phyloP scores from a whole-genome alignment of 2,888 invertebrate species.

The Drosophila maculinotata region DNA sequence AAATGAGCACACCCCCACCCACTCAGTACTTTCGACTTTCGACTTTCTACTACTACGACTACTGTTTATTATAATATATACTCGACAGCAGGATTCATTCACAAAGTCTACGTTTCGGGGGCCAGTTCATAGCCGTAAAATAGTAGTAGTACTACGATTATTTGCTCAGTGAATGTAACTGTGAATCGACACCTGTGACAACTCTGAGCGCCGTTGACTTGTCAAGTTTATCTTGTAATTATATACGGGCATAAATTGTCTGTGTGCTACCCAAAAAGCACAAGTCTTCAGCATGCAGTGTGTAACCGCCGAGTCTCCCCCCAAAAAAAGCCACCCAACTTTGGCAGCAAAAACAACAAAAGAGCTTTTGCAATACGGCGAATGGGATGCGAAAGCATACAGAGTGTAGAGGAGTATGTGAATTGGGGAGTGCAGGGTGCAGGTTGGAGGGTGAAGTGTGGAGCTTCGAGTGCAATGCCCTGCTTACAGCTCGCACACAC shows the following conservation, averaged over 20 bases:
- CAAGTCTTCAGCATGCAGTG: too few relatives aligned
- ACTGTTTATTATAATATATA: slow-evolving; percentile 18
- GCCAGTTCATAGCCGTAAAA: too few relatives aligned
- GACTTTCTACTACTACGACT: slow-evolving; percentile 1
- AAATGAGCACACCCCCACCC: background rate
- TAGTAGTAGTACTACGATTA: slow-evolving; percentile 3
- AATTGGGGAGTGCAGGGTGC: background rate
- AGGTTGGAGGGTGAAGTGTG: slow-evolving; percentile 27
- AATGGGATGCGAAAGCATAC: slow-evolving; percentile 40
- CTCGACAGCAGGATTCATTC: slow-evolving; percentile 30
- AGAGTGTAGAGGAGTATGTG: background rate
- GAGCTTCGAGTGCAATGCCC: slow-evolving; percentile 76
- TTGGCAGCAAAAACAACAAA: slow-evolving; percentile 23
- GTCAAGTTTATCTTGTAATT: slow-evolving; percentile 75
- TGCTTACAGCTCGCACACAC: slow-evolving; percentile 66
- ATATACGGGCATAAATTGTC: slow-evolving; percentile 53
- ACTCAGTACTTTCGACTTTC: background rate
- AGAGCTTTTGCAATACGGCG: slow-evolving; percentile 47
- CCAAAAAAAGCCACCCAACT: slow-evolving; percentile 6
- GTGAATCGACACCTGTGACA: slow-evolving; percentile 53
- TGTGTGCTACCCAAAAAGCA: slow-evolving; percentile 7
- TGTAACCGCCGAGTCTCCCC: too few relatives aligned
- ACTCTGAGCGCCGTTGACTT: slow-evolving; percentile 65
- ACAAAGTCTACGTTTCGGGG: slow-evolving; percentile 21
- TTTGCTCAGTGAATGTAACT: background rate